A percentile compares a stretch with the other conserved stretches of the same genome.
Conservation (phyloP, 2,113 vertebrate genomes). For the Osmerus eperlanus region DNA sequence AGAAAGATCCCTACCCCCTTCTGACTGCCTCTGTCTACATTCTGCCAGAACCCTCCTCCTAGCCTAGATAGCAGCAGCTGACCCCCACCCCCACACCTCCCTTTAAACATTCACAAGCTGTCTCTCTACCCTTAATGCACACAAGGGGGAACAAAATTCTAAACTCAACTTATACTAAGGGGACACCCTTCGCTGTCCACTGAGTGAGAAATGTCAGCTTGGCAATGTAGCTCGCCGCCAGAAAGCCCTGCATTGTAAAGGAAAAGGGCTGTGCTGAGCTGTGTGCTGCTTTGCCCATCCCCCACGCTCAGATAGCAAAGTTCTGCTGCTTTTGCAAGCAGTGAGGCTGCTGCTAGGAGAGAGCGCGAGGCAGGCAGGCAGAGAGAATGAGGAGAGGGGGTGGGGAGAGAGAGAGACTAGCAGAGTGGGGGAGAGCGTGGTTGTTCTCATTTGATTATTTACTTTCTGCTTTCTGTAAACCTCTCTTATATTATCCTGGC, state of each 20-base stretch:
- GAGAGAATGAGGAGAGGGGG: constrained; percentile 34
- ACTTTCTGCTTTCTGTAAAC: constrained; percentile 47
- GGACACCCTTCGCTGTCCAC: constrained; percentile 35
- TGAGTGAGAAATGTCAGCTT: constrained; percentile 50
- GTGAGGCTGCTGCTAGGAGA: constrained; percentile 66
- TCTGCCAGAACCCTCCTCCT: constrained; percentile 54
- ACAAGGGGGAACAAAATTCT: constrained; percentile 13
- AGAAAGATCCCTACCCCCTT: constrained; percentile 62
- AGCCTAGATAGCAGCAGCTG: constrained; percentile 69
- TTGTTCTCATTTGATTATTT: constrained; percentile 57
- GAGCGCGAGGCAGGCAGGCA: constrained; percentile 54
- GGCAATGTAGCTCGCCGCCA: constrained; percentile 23
- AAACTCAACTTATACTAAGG: constrained; percentile 38
- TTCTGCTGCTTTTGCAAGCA: constrained; percentile 77
- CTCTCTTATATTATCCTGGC: constrained; percentile 23
- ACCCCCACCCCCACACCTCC: constrained; percentile 55
- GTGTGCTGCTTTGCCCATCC: constrained; percentile 64
- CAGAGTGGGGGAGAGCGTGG: constrained; percentile 44
- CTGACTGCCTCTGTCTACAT: constrained; percentile 49
- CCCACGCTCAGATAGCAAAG: constrained; percentile 76
- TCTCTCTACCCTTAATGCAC: constrained; percentile 35
- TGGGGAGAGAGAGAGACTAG: constrained; percentile 5
- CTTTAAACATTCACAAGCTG: constrained; percentile 50
- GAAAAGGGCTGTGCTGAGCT: constrained; percentile 46
- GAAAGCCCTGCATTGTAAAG: constrained; percentile 66